A percentile compares a stretch with the other conserved stretches of the same genome.
phyloP scores from a whole-genome alignment of 2,888 invertebrate genomes.

The Leucozona laternaria region DNA sequence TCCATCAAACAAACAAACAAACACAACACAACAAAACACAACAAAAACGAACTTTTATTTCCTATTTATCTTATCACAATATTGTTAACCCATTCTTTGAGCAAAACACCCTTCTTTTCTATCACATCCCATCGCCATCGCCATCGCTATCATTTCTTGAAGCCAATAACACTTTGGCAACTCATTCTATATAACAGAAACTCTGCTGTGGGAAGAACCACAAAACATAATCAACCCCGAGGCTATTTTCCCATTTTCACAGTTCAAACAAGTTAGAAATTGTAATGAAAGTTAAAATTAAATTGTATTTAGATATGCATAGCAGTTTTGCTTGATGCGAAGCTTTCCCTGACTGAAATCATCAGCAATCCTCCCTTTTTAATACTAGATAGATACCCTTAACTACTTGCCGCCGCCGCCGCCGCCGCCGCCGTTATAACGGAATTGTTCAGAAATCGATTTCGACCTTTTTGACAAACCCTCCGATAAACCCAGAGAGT shows the following conservation, averaged over 20 bases:
- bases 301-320: conserved; percentile 75
- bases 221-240: conserved; percentile 70
- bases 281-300: conserved; percentile 76
- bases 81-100: conserved; percentile 35
- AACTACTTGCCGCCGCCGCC: neutral
- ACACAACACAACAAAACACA: conserved; percentile 30
- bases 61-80: conserved; percentile 69
- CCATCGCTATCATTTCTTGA: neutral
- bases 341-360: conserved; percentile 4
- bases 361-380: neutral
- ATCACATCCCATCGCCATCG: too few species aligned
- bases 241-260: conserved; percentile 73
- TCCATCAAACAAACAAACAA: conserved; percentile 39
- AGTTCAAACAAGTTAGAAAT: conserved; percentile 75
- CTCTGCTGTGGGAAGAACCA: conserved; percentile 40
- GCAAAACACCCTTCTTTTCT: neutral
- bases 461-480: conserved; percentile 55
- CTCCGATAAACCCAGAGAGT: conserved; percentile 53
- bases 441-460: conserved; percentile 71
- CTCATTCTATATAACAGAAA: conserved; percentile 39
- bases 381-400: neutral
- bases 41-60: conserved; percentile 52
- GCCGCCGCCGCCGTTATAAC: neutral
- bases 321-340: conserved; percentile 51
- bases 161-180: conserved; percentile 71